These are phyloP conservation scores for Stenotaenia linearis DNA, from an alignment of 2,888 invertebrate species.

Conservation along the genomic window DNA sequence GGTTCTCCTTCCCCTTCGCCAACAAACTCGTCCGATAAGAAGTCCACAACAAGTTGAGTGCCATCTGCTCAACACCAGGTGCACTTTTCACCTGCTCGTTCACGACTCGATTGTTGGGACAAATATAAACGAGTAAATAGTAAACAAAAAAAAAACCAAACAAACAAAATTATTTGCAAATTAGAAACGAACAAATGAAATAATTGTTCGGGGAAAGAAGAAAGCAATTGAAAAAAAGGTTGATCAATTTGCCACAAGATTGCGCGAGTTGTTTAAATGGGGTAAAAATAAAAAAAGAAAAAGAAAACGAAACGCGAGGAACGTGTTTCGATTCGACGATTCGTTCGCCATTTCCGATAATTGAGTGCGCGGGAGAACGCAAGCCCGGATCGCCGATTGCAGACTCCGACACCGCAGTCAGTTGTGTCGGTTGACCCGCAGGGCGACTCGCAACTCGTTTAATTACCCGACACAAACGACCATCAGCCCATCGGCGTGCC, in stretches of 20 bases:
- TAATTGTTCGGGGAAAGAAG: too few species aligned
- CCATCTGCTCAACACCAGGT: constrained; percentile 26
- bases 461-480: constrained; percentile 26
- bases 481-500: constrained; percentile 7
- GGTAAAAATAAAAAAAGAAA: background rate
- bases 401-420: constrained; percentile 10
- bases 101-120: background rate
- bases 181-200: background rate
- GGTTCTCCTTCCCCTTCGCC: background rate
- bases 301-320: background rate
- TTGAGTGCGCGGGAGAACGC: background rate
- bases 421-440: constrained; percentile 8
- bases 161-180: background rate
- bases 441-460: constrained; percentile 17
- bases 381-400: background rate
- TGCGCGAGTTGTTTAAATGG: background rate
- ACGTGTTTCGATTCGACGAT: background rate
- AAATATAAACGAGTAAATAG: background rate
- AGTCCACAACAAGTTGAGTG: constrained; percentile 11
- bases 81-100: constrained; percentile 15
- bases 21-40: constrained; percentile 11
- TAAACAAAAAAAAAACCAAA: background rate
- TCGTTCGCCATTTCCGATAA: constrained; percentile 11
- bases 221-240: background rate
- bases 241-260: background rate